Percentiles rank a stretch among this genome's conserved stretches.
phyloP scores from a whole-genome alignment of 1,140 invertebrate genomes.

The Agrilus planipennis region DNA sequence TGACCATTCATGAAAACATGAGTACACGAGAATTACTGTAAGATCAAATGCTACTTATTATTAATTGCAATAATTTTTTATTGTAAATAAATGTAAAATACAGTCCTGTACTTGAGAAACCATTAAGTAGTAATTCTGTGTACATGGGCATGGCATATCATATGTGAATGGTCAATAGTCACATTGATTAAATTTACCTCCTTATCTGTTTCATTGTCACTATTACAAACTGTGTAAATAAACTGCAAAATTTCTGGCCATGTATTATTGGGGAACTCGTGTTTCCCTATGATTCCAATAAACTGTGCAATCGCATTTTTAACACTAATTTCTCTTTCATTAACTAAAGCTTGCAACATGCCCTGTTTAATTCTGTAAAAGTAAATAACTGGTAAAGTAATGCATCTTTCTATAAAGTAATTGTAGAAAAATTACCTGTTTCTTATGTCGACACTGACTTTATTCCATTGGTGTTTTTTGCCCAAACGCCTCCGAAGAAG shows the following conservation, averaged over 20 bases:
- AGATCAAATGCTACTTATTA: no score
- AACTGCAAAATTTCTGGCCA: constrained; percentile 64
- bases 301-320: constrained; percentile 52
- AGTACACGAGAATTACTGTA: no score
- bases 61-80: no score
- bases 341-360: constrained; percentile 43
- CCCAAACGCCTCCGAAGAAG: constrained; percentile 46
- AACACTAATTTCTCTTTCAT: constrained; percentile 48
- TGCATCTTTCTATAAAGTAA: neutral
- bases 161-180: no score
- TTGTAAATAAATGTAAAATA: no score
- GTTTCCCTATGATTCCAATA: constrained; percentile 55
- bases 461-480: constrained; percentile 49
- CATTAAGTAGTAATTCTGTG: no score
- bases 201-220: constrained; percentile 41
- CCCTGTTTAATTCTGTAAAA: constrained; percentile 45
- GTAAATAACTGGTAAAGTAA: neutral
- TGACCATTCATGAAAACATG: no score
- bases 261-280: constrained; percentile 51
- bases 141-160: no score
- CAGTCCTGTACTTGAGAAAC: no score
- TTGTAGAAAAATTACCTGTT: constrained; percentile 31
- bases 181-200: constrained; percentile 37
- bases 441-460: constrained; percentile 39
- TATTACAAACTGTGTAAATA: constrained; percentile 44